Percentiles rank a stretch among this genome's conserved stretches.
phyloP scores from a whole-genome alignment of 2,888 invertebrate genomes.

The Phyto melanocephala region DNA sequence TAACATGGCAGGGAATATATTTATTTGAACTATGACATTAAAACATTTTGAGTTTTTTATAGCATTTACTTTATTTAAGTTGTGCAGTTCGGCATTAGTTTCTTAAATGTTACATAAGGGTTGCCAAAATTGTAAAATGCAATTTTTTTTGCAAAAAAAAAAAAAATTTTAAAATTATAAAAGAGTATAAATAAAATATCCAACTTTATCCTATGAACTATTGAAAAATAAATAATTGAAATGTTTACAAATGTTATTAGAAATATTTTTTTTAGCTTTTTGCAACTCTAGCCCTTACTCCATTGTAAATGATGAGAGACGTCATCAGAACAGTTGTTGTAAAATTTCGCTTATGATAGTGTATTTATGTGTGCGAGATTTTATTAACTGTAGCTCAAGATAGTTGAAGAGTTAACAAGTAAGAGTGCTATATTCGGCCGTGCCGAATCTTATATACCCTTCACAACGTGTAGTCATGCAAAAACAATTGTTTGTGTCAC shows the following conservation, averaged over 20 bases:
- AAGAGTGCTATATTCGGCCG: too few species aligned
- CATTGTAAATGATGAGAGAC: neutral
- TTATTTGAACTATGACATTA: slow-evolving; percentile 52
- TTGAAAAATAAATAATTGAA: neutral
- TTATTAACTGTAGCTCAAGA: neutral
- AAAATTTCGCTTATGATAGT: neutral
- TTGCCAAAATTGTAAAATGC: neutral
- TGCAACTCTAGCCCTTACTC: neutral
- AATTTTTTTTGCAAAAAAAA: neutral
- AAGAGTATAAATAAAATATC: neutral
- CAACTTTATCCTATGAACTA: neutral
- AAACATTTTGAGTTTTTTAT: slow-evolving; percentile 6
- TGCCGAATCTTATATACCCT: too few species aligned
- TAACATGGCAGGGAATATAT: neutral
- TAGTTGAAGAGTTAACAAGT: too few species aligned
- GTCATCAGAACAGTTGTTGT: neutral
- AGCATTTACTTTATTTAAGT: neutral
- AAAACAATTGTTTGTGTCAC: too few species aligned
- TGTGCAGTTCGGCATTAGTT: neutral
- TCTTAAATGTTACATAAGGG: neutral
- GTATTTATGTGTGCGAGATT: neutral
- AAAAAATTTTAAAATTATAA: neutral
- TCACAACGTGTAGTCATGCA: too few species aligned
- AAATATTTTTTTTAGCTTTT: neutral
- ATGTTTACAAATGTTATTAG: too few species aligned